phyloP scores from a whole-genome alignment of 2,797 vertebrate species.

The Pipistrellus pygmaeus region DNA sequence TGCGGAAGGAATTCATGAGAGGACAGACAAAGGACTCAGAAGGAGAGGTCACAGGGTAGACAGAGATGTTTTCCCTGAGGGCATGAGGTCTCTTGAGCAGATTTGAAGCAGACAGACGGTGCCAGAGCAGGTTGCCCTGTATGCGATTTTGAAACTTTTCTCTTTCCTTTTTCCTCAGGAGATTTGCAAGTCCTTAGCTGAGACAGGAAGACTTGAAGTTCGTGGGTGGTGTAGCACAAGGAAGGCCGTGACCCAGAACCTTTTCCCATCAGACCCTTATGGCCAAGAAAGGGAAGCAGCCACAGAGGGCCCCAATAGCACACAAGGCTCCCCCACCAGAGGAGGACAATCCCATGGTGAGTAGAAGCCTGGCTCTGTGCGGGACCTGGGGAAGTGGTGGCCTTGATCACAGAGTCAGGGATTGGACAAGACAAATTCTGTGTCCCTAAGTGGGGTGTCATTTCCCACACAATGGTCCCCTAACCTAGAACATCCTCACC shows the following conservation, averaged over 20 bases:
- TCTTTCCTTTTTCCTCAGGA: background rate
- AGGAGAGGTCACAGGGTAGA: background rate
- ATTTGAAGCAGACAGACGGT: too few relatives aligned
- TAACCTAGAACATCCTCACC: too few relatives aligned
- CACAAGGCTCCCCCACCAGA: rapidly evolving
- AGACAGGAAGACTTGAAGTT: background rate
- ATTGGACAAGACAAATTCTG: too few relatives aligned
- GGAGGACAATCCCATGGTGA: background rate
- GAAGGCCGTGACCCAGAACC: too few relatives aligned
- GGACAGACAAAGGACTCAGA: background rate
- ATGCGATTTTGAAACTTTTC: background rate
- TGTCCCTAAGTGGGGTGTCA: rapidly evolving
- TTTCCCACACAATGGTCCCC: too few relatives aligned
- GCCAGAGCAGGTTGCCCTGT: background rate
- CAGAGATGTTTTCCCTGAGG: background rate
- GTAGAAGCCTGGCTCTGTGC: rapidly evolving
- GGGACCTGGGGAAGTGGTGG: too few relatives aligned
- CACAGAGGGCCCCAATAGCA: rapidly evolving
- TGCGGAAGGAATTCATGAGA: too few relatives aligned
- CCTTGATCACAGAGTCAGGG: rapidly evolving
- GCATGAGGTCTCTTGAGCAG: background rate
- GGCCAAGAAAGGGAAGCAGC: background rate
- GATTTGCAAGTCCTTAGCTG: background rate
- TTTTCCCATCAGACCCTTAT: too few relatives aligned
- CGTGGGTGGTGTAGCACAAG: background rate